These are phyloP conservation scores for Caenorhabditis zanzibari DNA, from an alignment of 2,888 invertebrate species.

Conservation along the genomic window DNA sequence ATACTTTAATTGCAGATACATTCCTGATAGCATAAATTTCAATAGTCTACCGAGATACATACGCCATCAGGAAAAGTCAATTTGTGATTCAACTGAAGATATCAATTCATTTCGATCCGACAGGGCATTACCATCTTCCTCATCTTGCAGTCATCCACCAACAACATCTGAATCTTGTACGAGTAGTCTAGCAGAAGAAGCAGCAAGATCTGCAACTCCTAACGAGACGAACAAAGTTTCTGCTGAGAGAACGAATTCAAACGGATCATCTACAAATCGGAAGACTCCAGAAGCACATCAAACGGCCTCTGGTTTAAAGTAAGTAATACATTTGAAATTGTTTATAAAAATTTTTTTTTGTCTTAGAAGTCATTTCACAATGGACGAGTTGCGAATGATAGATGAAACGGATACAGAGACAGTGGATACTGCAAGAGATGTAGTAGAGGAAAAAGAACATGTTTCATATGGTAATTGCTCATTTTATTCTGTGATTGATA, in stretches of 20 bases:
- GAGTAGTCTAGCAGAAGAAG: constrained; percentile 53
- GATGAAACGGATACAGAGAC: constrained; percentile 67
- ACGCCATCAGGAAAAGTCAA: constrained; percentile 41
- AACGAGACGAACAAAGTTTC: constrained; percentile 4
- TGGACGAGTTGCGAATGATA: constrained; percentile 64
- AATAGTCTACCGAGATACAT: constrained; percentile 58
- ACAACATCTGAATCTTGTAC: constrained; percentile 55
- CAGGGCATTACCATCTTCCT: constrained; percentile 35
- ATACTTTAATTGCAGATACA: constrained; percentile 28
- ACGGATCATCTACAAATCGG: constrained; percentile 19
- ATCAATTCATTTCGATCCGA: constrained; percentile 37
- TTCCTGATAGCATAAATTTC: constrained; percentile 38
- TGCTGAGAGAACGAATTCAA: constrained; percentile 23
- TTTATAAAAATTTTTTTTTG: not conserved
- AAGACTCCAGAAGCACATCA: constrained; percentile 20
- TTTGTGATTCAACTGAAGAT: constrained; percentile 46
- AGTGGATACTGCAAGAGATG: constrained; percentile 36
- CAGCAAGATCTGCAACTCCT: constrained; percentile 18
- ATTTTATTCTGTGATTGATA: not conserved
- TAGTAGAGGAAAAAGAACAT: constrained; percentile 45
- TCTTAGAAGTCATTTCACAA: constrained; percentile 60
- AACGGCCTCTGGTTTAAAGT: constrained; percentile 44
- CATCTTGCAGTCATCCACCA: constrained; percentile 55
- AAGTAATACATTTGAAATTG: not conserved
- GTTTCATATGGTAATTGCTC: constrained; percentile 22